Evolutionary conservation across 2,888 invertebrate genomes (phyloP).

Genomic region (Drosophila paramelanica): DNA sequence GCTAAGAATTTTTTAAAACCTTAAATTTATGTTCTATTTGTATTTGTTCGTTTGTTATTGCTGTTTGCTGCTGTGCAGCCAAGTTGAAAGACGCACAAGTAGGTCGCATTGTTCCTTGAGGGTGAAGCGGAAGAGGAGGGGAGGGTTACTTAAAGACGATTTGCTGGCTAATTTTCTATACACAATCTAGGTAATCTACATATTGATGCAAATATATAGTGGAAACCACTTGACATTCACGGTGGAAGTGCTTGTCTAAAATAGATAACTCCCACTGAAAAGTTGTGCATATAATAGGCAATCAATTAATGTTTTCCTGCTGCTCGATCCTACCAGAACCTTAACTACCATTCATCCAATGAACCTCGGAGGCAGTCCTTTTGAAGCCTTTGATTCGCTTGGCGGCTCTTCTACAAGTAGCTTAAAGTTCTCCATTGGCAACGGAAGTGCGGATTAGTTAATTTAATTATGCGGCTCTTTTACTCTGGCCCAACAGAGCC

Average conservation of each 20-base stretch:
- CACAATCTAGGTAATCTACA: constrained; percentile 54
- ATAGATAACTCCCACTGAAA: constrained; percentile 2
- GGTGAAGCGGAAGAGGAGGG: not conserved
- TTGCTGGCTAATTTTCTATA: constrained; percentile 62
- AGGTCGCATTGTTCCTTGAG: constrained; percentile 41
- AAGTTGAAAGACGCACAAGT: constrained; percentile 66
- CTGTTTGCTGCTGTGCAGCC: constrained; percentile 52
- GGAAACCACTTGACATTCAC: constrained; percentile 31
- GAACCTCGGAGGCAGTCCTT: not conserved
- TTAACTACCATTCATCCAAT: not conserved
- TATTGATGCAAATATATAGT: constrained; percentile 15
- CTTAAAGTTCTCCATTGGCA: constrained; percentile 34
- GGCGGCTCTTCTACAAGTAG: constrained; percentile 29
- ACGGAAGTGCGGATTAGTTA: constrained; percentile 56
- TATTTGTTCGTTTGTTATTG: constrained; percentile 15
- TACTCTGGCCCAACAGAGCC: constrained; percentile 1
- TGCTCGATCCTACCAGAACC: not conserved
- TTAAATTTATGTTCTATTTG: constrained; percentile 58
- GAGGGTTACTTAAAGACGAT: constrained; percentile 38
- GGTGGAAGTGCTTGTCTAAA: constrained; percentile 2
- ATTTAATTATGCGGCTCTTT: constrained; percentile 56
- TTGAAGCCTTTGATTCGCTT: constrained; percentile 32
- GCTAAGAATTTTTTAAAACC: constrained; percentile 67
- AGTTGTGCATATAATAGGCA: constrained; percentile 3
- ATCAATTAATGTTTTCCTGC: constrained; percentile 26